Base-by-base conservation (phyloP, 1,140 invertebrate genomes). In the Ganaspis sp. region DNA sequence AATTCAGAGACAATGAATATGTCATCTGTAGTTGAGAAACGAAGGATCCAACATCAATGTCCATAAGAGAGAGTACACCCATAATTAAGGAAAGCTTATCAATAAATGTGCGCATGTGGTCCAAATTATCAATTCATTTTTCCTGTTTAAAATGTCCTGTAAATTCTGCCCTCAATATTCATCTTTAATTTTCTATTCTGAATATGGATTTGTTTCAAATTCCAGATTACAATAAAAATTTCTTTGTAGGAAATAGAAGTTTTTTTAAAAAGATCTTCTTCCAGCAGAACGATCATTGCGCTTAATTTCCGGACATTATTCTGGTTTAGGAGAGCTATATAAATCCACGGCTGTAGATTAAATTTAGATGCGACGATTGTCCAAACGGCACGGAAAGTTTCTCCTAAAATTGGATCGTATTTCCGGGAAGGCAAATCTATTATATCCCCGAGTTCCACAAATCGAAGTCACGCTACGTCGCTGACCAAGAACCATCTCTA, bases 401-500 rank as follows among this genome's bases (percentile, higher is more conserved):
- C 58, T 64, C 23, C 58, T 64, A 64, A 64, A 64, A 64, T 64
- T 64, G 58, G 58, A 64, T 26, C 58, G 58, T 64, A 64, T 64
- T 64, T 29, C 58, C 58, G 12, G 12, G 58, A 64, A 64, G 58
- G 58, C 58, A 64, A 64, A 64, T 64, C 58, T 64, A 64, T 64
- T 64, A 34, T 64, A 29, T 64, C 58, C 26, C 58, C 26, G 58
- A 64, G 58, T 29, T 64, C 58, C 58, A 64, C 58, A 64, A 64
- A 64, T 64, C 58, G 58, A 64, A 34, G 58, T 64, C 58, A 64
- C 58, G 58, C 58, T 64, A 64, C 58, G 58, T 64, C 58, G 58
- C 58, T 64, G 58, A 64, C 54, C 23, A 64, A 64, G 58, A 29
- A 64, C 58, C 26, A 64, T 64, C 58, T 29, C 58, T 29, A 64